Percentiles rank a stretch among this genome's conserved stretches.
phyloP scores from a whole-genome alignment of 2,113 vertebrate species.

The Melospiza melodia region DNA sequence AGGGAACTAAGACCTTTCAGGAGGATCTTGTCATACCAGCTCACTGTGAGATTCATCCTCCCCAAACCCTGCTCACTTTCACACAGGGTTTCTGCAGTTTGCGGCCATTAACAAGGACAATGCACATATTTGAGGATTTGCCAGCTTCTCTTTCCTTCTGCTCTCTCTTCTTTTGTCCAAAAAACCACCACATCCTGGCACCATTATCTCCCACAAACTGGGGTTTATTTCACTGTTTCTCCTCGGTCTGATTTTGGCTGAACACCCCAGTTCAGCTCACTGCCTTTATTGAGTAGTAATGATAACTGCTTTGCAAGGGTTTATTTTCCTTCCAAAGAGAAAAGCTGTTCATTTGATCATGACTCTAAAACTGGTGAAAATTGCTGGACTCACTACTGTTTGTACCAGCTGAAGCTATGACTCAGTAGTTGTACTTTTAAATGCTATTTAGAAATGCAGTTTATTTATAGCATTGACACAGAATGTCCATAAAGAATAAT shows the following conservation, averaged over 20 bases:
- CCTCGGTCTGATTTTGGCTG: neutral
- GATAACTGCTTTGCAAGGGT: neutral
- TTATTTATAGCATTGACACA: neutral
- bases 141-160: neutral
- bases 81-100: neutral
- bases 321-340: conserved; percentile 21
- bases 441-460: neutral
- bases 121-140: neutral
- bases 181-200: neutral
- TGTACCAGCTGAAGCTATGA: conserved; percentile 3
- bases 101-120: rapidly evolving
- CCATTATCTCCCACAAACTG: neutral
- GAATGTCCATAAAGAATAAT: neutral
- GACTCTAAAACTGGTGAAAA: conserved; percentile 17
- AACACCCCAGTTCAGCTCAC: neutral
- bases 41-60: neutral
- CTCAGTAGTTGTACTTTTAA: neutral
- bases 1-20: no score
- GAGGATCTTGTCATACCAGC: rapidly evolving
- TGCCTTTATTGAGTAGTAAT: neutral
- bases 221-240: neutral
- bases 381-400: neutral
- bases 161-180: neutral
- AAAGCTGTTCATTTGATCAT: neutral
- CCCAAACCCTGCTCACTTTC: neutral